Conservation (phyloP, 2,888 invertebrate species). For the Pemphredon lugubris region DNA sequence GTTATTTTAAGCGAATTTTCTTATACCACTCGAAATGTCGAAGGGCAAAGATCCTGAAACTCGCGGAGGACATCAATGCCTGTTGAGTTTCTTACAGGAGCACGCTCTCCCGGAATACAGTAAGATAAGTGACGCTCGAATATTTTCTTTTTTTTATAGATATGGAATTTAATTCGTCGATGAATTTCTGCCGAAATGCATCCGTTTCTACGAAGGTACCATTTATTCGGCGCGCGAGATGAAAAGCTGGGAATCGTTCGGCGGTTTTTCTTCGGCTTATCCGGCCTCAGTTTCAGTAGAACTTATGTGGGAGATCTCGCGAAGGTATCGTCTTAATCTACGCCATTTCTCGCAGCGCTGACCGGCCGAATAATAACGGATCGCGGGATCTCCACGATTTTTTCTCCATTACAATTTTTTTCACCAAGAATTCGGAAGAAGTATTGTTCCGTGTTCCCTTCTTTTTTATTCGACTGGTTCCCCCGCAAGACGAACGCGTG, state of each 20-base stretch:
- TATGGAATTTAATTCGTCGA: background rate
- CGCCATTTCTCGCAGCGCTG: constrained; percentile 55
- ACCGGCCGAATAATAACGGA: constrained; percentile 36
- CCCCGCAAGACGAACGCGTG: too few relatives aligned
- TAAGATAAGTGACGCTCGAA: background rate
- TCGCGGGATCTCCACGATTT: constrained; percentile 35
- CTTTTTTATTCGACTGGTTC: too few relatives aligned
- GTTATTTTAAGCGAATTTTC: too few relatives aligned
- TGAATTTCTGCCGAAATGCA: background rate
- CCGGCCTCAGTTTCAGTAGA: constrained; percentile 56
- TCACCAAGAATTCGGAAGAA: too few relatives aligned
- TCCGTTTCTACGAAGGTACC: constrained; percentile 23
- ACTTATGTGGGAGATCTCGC: constrained; percentile 68
- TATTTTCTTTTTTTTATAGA: too few relatives aligned
- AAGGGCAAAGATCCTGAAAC: too few relatives aligned
- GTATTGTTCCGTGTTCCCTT: too few relatives aligned
- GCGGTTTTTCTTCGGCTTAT: constrained; percentile 50
- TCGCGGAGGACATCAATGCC: constrained; percentile 2
- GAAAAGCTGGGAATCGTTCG: constrained; percentile 37
- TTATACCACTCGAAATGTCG: too few relatives aligned
- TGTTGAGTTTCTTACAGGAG: background rate
- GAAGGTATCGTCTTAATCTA: constrained; percentile 60
- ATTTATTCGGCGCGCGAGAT: constrained; percentile 36
- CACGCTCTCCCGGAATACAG: background rate
- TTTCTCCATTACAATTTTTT: too few relatives aligned